phyloP scores from a whole-genome alignment of 2,888 invertebrate genomes.

The Tipula helvola region DNA sequence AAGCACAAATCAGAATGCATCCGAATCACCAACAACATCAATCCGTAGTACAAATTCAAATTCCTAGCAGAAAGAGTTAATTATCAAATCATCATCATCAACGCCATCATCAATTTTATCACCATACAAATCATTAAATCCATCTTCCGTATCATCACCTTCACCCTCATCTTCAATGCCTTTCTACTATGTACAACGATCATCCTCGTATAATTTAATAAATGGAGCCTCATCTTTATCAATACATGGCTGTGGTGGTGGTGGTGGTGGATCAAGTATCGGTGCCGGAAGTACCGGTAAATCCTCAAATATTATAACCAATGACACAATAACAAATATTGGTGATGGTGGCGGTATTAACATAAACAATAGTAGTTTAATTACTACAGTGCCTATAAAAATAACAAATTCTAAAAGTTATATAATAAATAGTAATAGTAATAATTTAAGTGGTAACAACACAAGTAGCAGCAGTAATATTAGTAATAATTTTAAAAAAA shows the following conservation, averaged over 20 bases:
- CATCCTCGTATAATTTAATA: constrained; percentile 17
- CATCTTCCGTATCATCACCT: background rate
- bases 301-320: background rate
- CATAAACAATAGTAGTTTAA: background rate
- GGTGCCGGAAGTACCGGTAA: background rate
- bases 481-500: background rate
- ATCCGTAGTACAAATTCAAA: constrained; percentile 17
- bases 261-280: background rate
- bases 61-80: constrained; percentile 17
- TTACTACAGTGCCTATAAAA: constrained; percentile 17
- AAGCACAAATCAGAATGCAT: constrained; percentile 14
- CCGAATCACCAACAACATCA: constrained; percentile 18
- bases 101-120: constrained; percentile 4
- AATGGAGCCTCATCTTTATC: constrained; percentile 6
- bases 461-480: background rate
- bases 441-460: background rate
- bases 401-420: constrained; percentile 12
- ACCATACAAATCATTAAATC: background rate
- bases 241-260: background rate
- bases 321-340: background rate
- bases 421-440: background rate
- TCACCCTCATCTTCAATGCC: background rate
- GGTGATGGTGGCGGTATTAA: background rate
- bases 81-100: constrained; percentile 13
- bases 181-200: constrained; percentile 14